Conservation (phyloP, 2,797 vertebrate species). For the Amblyraja radiata region DNA sequence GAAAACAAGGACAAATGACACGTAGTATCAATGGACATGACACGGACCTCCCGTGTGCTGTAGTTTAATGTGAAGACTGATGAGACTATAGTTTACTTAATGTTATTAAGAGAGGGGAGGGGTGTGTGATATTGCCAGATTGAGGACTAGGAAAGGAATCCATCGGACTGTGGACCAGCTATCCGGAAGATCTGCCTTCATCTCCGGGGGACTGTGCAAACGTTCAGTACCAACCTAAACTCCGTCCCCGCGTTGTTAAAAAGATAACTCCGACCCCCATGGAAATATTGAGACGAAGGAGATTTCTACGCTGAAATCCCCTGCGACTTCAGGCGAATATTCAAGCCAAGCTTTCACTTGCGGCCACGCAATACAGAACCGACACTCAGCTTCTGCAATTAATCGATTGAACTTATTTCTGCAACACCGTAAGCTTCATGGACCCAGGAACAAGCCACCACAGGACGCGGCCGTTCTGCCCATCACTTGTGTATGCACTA, state of each 20-base stretch:
- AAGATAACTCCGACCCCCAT: not conserved
- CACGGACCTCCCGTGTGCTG: too few relatives aligned
- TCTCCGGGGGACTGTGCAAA: not conserved
- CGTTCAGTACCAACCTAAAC: not conserved
- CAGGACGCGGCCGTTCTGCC: not conserved
- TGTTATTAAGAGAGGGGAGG: too few relatives aligned
- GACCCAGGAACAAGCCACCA: not conserved
- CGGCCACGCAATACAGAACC: too few relatives aligned
- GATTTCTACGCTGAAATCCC: not conserved
- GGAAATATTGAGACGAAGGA: not conserved
- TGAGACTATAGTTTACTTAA: not conserved
- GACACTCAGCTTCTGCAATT: not conserved
- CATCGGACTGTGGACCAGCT: not conserved
- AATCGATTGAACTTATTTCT: not conserved
- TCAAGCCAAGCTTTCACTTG: not conserved
- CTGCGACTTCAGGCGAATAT: too few relatives aligned
- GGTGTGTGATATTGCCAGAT: not conserved
- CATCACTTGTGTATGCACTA: not conserved
- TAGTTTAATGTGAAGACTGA: not conserved
- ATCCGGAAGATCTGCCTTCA: too few relatives aligned
- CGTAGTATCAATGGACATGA: not conserved
- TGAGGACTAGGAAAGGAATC: not conserved
- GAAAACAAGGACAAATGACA: not conserved
- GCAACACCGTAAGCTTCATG: too few relatives aligned
- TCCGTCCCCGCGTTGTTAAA: too few relatives aligned